phyloP scores from a whole-genome alignment of 1,140 invertebrate species.

The Brachionus rotundiformis region DNA sequence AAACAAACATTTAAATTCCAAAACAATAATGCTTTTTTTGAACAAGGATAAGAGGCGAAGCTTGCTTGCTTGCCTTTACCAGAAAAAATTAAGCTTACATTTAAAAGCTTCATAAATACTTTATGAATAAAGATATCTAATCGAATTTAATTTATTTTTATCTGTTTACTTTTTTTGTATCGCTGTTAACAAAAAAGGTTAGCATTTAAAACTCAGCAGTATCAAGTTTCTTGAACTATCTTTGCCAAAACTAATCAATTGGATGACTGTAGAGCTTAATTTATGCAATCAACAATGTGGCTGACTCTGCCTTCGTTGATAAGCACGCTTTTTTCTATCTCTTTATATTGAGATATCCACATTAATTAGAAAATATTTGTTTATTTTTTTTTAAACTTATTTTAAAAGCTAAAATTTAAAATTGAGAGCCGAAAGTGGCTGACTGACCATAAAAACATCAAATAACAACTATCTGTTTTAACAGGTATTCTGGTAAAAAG shows the following conservation, averaged over 20 bases:
- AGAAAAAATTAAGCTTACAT: conserved; percentile 23
- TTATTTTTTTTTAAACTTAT: no score
- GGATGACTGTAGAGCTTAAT: conserved; percentile 11
- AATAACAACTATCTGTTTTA: not conserved
- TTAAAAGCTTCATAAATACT: not conserved
- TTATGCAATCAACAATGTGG: not conserved
- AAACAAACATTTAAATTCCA: conserved; percentile 9
- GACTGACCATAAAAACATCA: no score
- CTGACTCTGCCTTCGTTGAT: not conserved
- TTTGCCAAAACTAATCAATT: conserved; percentile 15
- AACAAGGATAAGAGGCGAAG: conserved; percentile 14
- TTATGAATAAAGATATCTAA: conserved; percentile 16
- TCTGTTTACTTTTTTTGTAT: conserved; percentile 27
- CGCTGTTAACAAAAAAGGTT: conserved; percentile 29
- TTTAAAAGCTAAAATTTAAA: no score
- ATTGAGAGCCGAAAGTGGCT: no score
- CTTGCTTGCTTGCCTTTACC: not conserved
- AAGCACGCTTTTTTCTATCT: not conserved
- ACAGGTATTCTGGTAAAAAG: not conserved
- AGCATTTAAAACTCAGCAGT: not conserved
- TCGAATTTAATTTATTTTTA: conserved; percentile 19
- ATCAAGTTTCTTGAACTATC: conserved; percentile 21
- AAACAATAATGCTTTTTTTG: conserved; percentile 13
- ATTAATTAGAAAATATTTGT: no score
- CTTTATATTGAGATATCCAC: no score